Conservation (phyloP, 2,797 vertebrate genomes). For the Silurus lanzhouensis region DNA sequence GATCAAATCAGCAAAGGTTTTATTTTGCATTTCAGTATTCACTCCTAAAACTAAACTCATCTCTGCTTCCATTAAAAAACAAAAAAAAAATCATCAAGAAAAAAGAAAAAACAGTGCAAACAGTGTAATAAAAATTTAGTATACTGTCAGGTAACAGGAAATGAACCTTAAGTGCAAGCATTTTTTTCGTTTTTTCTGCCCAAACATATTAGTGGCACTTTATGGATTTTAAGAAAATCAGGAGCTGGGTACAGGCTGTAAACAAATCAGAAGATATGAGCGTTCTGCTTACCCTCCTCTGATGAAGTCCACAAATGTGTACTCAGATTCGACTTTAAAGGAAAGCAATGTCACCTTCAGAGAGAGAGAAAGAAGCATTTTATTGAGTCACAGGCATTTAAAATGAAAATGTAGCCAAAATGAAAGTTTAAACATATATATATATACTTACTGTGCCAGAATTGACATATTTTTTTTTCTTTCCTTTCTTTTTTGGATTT, state of each 20-base stretch:
- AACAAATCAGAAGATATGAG: constrained; percentile 27
- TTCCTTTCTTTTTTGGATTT: constrained; percentile 94
- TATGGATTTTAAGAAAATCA: constrained; percentile 21
- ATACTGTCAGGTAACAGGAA: constrained; percentile 16
- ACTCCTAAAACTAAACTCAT: neutral
- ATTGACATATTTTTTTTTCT: constrained; percentile 95
- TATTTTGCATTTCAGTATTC: neutral
- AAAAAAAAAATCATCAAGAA: neutral
- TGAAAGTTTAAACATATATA: neutral
- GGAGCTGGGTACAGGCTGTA: constrained; percentile 54
- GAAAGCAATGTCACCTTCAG: constrained; percentile 92
- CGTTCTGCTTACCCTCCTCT: constrained; percentile 88
- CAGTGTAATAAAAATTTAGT: neutral
- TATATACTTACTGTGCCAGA: constrained; percentile 86
- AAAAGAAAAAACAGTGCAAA: neutral
- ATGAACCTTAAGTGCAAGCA: constrained; percentile 6
- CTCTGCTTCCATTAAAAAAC: neutral
- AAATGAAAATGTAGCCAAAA: neutral
- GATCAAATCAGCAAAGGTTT: constrained; percentile 7
- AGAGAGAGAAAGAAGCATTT: constrained; percentile 15
- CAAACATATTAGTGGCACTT: constrained; percentile 41
- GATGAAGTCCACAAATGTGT: constrained; percentile 97
- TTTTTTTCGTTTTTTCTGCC: constrained; percentile 12
- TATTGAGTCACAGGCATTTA: neutral
- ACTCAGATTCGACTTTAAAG: constrained; percentile 95